Evolutionary conservation across 1,140 invertebrate species (phyloP).

Genomic region (Drosophila bifasciata): DNA sequence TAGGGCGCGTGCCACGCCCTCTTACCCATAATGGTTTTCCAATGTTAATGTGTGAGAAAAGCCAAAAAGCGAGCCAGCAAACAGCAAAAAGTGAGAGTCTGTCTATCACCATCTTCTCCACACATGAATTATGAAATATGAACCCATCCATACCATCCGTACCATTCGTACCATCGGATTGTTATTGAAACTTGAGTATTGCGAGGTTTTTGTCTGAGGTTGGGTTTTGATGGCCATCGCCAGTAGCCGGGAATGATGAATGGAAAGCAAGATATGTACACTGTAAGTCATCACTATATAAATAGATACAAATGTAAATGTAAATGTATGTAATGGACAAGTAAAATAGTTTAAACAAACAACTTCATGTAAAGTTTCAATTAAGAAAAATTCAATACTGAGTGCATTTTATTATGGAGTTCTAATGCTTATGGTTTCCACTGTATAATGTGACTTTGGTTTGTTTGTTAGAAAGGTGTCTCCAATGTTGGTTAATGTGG

Average conservation of each 20-base stretch:
- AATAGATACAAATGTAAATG: too few species aligned
- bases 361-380: too few species aligned
- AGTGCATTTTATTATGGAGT: too few species aligned
- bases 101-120: slow-evolving; percentile 7
- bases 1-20: slow-evolving; percentile 25
- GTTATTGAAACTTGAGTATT: slow-evolving; percentile 49
- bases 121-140: slow-evolving; percentile 70
- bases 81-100: slow-evolving; percentile 64
- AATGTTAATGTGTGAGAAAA: slow-evolving; percentile 66
- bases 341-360: neutral
- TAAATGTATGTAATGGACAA: too few species aligned
- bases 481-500: neutral
- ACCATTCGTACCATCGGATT: slow-evolving; percentile 9
- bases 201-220: slow-evolving; percentile 7
- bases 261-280: slow-evolving; percentile 21
- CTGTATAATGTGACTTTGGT: neutral
- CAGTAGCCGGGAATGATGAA: slow-evolving; percentile 33
- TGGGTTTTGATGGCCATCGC: slow-evolving; percentile 34
- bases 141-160: slow-evolving; percentile 24
- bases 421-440: too few species aligned
- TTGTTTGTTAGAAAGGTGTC: neutral
- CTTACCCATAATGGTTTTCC: slow-evolving; percentile 59
- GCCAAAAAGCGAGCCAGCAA: slow-evolving; percentile 10
- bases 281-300: slow-evolving; percentile 9
- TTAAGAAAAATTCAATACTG: too few species aligned